Evolutionary conservation across 2,797 vertebrate genomes (phyloP).

Genomic region (Nasua narica): DNA sequence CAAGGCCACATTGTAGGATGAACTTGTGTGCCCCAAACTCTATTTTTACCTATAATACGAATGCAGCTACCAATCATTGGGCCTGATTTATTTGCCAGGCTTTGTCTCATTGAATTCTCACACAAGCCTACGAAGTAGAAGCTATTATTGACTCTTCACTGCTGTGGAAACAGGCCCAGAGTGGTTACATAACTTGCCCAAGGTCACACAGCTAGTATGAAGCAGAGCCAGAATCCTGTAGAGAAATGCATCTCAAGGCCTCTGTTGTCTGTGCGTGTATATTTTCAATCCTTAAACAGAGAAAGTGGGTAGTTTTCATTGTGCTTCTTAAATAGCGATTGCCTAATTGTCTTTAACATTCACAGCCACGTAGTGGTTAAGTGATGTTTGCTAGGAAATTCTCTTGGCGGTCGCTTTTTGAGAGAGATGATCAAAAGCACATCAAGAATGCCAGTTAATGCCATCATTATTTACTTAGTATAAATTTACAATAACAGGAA

Average conservation of each 20-base stretch:
- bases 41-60: not conserved
- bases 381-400: slow-evolving; percentile 65
- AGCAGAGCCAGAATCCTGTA: not conserved
- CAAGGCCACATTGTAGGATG: not conserved
- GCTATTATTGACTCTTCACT: not conserved
- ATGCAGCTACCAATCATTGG: not conserved
- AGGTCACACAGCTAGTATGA: not conserved
- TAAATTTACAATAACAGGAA: slow-evolving; percentile 80
- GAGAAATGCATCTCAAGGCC: slow-evolving; percentile 40
- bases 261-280: not conserved
- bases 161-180: slow-evolving; percentile 15
- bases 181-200: not conserved
- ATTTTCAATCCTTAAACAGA: slow-evolving; percentile 52
- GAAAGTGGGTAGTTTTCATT: slow-evolving; percentile 70
- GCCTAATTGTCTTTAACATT: slow-evolving; percentile 73
- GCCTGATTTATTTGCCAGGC: not conserved
- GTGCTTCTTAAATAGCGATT: slow-evolving; percentile 73
- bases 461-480: slow-evolving; percentile 78
- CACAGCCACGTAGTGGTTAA: slow-evolving; percentile 75
- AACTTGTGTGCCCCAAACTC: not conserved
- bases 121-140: not conserved
- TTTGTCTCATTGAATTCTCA: slow-evolving; percentile 24
- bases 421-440: slow-evolving; percentile 67
- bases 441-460: slow-evolving; percentile 70
- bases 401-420: slow-evolving; percentile 43